Evolutionary conservation across 2,797 vertebrate species (phyloP).

Genomic region (Parauchenoglanis ngamensis): DNA sequence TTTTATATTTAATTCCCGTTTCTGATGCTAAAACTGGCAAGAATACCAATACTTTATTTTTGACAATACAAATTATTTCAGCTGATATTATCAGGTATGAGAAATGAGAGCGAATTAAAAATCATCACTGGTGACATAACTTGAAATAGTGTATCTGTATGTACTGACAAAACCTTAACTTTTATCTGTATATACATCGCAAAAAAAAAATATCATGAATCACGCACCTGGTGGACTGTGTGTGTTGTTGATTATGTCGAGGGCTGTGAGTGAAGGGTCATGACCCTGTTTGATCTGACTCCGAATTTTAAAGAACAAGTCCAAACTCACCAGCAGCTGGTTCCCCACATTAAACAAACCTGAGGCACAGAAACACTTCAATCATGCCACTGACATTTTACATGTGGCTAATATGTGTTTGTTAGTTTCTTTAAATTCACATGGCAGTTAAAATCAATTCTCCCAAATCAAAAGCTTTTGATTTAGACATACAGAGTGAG

Average conservation of each 20-base stretch:
- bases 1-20: background rate
- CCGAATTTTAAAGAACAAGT: slow-evolving; percentile 91
- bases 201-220: background rate
- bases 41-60: background rate
- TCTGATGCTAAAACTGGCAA: background rate
- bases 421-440: background rate
- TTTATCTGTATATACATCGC: too few relatives aligned
- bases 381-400: too few relatives aligned
- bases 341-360: slow-evolving; percentile 97
- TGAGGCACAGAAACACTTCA: slow-evolving; percentile 59
- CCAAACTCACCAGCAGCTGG: slow-evolving; percentile 90
- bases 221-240: slow-evolving; percentile 57
- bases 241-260: slow-evolving; percentile 65
- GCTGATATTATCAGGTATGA: background rate
- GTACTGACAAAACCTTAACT: too few relatives aligned
- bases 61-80: background rate
- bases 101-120: background rate
- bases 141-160: background rate
- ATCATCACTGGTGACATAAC: background rate
- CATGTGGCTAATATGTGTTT: too few relatives aligned
- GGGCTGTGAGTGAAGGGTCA: slow-evolving; percentile 78
- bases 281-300: slow-evolving; percentile 85
- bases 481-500: background rate
- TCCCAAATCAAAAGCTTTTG: background rate
- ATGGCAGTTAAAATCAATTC: background rate